These are phyloP conservation scores for Ochropacha duplaris DNA, from an alignment of 2,888 invertebrate species.

Conservation along the genomic window DNA sequence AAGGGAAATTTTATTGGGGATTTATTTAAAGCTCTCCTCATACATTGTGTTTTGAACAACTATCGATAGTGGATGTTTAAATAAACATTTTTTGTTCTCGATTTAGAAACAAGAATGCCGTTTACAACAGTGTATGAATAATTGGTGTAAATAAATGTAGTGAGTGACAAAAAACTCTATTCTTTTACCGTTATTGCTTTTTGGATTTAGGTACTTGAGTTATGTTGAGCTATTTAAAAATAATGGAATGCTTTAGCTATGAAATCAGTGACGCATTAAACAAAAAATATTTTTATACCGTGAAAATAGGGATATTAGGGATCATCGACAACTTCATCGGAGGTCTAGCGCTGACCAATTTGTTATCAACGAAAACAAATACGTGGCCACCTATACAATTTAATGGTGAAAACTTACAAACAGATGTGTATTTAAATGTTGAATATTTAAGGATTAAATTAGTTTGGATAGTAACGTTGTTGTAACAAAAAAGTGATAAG, in stretches of 20 bases:
- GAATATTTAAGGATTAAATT: slow-evolving; percentile 23
- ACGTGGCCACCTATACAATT: slow-evolving; percentile 67
- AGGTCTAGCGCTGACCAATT: slow-evolving; percentile 67
- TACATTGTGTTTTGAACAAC: slow-evolving; percentile 11
- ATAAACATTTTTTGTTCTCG: slow-evolving; percentile 4
- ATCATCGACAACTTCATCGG: slow-evolving; percentile 53
- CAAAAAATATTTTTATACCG: not conserved
- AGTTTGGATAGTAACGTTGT: slow-evolving; percentile 12
- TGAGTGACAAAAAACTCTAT: not conserved
- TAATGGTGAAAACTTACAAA: slow-evolving; percentile 9
- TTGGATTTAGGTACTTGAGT: too few species aligned
- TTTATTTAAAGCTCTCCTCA: slow-evolving; percentile 49
- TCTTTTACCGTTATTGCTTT: too few species aligned
- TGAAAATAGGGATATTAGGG: not conserved
- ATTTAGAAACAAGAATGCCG: not conserved
- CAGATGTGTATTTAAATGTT: slow-evolving; percentile 41
- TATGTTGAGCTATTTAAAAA: too few species aligned
- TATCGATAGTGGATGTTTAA: slow-evolving; percentile 1
- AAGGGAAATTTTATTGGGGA: slow-evolving; percentile 57
- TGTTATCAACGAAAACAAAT: slow-evolving; percentile 76
- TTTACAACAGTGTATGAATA: not conserved
- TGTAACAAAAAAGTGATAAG: slow-evolving; percentile 72
- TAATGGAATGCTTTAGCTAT: not conserved
- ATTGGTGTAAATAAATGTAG: not conserved
- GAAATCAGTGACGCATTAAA: not conserved